These are phyloP conservation scores for Sycophila texana DNA, from an alignment of 2,888 invertebrate genomes.

Conservation along the genomic window DNA sequence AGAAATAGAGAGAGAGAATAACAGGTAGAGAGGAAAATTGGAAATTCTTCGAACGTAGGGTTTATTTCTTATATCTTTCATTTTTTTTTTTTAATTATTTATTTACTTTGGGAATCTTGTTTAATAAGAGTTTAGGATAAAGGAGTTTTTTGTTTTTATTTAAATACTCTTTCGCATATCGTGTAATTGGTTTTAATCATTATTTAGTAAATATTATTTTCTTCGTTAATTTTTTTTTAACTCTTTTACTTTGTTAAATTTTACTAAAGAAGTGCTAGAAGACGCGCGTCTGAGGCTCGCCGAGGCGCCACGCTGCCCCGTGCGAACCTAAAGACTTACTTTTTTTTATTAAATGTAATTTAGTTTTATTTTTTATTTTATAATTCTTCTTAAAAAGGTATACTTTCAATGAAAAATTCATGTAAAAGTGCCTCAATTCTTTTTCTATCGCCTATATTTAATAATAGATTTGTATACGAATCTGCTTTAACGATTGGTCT, in stretches of 20 bases:
- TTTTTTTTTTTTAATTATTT: constrained; percentile 22
- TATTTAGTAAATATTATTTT: constrained; percentile 1
- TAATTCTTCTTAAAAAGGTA: constrained; percentile 47
- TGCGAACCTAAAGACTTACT: neutral
- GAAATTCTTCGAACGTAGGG: constrained; percentile 30
- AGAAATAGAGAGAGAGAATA: constrained; percentile 31
- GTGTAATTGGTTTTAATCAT: neutral
- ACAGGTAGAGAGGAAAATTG: constrained; percentile 44
- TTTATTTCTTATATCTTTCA: constrained; percentile 13
- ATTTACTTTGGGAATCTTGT: neutral
- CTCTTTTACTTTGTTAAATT: constrained; percentile 21
- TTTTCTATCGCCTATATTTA: constrained; percentile 58
- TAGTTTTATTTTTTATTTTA: neutral
- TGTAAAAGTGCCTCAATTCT: constrained; percentile 62
- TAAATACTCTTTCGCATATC: neutral
- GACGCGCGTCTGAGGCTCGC: too few species aligned
- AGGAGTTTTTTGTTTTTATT: neutral
- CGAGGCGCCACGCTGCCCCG: neutral
- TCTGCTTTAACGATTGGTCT: constrained; percentile 69
- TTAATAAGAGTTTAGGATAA: constrained; percentile 15
- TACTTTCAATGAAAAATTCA: constrained; percentile 65
- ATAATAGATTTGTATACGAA: constrained; percentile 58
- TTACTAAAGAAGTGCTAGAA: constrained; percentile 5
- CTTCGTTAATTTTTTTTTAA: constrained; percentile 5
- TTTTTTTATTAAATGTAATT: neutral